Percentiles rank a stretch among this genome's conserved stretches.
These are phyloP conservation scores for Marmota flaviventris DNA, from an alignment of 2,113 vertebrate genomes.

Conservation along the genomic window DNA sequence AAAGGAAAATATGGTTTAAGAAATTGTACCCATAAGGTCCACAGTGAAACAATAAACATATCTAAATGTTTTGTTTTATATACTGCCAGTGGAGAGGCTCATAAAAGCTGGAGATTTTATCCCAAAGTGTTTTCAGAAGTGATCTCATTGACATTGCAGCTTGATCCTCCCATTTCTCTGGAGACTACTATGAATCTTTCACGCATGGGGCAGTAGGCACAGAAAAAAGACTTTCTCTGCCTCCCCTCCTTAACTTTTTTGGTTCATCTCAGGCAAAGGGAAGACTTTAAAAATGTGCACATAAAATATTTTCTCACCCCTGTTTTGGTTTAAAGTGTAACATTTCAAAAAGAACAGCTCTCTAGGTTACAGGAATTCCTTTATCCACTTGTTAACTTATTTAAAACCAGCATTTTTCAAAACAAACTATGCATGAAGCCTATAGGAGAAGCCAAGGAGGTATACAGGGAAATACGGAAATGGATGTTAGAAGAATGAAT, in stretches of 20 bases:
- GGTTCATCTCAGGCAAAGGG: neutral
- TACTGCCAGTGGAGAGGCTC: neutral
- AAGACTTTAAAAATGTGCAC: neutral
- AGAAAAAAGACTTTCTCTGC: neutral
- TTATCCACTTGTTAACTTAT: neutral
- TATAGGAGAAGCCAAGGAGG: neutral
- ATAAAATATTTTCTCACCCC: neutral
- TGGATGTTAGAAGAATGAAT: neutral
- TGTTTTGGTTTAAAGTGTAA: neutral
- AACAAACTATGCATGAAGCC: neutral
- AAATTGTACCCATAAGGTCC: neutral
- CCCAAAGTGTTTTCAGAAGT: neutral
- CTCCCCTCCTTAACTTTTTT: accelerated
- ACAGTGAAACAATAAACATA: neutral
- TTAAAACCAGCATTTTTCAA: neutral
- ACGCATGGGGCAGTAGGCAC: neutral
- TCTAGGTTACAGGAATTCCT: neutral
- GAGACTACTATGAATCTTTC: too few species aligned
- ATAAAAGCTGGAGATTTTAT: neutral
- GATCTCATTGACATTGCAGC: neutral
- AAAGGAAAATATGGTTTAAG: neutral
- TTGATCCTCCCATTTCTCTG: neutral
- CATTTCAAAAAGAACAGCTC: neutral
- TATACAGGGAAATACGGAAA: neutral
- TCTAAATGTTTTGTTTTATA: neutral